Percentiles rank a stretch among this genome's conserved stretches.
These are phyloP conservation scores for Hephaestus fuliginosus DNA, from an alignment of 2,797 vertebrate species.

Conservation along the genomic window DNA sequence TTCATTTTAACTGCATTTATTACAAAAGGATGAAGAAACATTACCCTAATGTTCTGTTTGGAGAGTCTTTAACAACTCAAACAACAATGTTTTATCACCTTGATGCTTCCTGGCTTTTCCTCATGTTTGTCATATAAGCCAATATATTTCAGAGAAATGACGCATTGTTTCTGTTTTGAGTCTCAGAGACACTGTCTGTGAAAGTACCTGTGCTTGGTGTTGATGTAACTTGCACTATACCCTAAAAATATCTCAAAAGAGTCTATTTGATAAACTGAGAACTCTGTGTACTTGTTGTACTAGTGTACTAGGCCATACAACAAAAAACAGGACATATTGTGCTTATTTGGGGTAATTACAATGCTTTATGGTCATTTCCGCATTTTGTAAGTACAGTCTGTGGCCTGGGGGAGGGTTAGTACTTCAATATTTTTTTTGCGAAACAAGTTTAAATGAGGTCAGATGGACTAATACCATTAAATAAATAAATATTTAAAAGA, in stretches of 20 bases:
- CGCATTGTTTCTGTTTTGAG: not conserved
- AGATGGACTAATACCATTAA: too few species aligned
- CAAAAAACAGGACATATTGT: conserved; percentile 13
- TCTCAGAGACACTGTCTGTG: not conserved
- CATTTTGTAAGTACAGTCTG: conserved; percentile 27
- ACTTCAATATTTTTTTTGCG: not conserved
- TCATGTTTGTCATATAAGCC: not conserved
- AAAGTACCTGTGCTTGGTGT: not conserved
- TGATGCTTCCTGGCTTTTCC: not conserved
- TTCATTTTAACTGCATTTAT: not conserved
- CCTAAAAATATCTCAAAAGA: too few species aligned
- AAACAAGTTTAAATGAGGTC: not conserved
- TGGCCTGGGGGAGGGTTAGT: not conserved
- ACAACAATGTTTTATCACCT: not conserved
- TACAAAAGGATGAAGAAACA: not conserved
- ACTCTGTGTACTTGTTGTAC: too few species aligned
- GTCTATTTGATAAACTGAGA: too few species aligned
- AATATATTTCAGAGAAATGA: not conserved
- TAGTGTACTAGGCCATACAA: too few species aligned
- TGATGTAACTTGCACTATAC: not conserved
- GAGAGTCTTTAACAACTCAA: not conserved
- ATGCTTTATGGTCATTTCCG: conserved; percentile 12
- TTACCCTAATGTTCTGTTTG: not conserved
- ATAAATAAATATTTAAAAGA: too few species aligned
- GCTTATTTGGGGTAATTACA: conserved; percentile 23